phyloP scores from a whole-genome alignment of 2,797 vertebrate genomes.

The Sitta carolinensis region DNA sequence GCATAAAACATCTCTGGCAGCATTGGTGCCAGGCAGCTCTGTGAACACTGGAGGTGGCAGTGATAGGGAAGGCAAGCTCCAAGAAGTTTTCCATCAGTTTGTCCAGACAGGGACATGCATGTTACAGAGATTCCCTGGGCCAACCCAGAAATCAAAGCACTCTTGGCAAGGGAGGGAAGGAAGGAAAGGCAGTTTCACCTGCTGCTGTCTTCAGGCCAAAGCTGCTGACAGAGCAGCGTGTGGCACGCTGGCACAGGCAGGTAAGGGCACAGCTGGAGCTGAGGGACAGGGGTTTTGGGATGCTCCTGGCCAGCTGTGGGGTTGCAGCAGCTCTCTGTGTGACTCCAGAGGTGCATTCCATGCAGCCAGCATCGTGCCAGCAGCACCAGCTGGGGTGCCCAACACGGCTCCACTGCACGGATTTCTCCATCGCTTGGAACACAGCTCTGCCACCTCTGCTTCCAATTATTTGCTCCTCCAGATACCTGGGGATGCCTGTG shows the following conservation, averaged over 20 bases:
- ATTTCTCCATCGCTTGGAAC: accelerated
- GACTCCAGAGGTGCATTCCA: neutral
- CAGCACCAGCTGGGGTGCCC: neutral
- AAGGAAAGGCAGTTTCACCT: conserved; percentile 46
- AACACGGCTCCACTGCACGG: accelerated
- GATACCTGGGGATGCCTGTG: neutral
- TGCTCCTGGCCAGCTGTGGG: neutral
- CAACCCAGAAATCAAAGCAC: conserved; percentile 32
- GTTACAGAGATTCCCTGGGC: conserved; percentile 16
- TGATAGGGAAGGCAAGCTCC: conserved; percentile 4
- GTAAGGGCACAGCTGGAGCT: neutral
- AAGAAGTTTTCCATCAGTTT: conserved; percentile 33
- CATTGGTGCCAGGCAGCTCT: neutral
- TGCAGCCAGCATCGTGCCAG: accelerated
- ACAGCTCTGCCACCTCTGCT: neutral
- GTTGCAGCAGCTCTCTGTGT: neutral
- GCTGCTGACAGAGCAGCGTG: neutral
- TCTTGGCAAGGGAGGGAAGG: neutral
- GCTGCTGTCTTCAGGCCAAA: neutral
- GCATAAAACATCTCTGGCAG: neutral
- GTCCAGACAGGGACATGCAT: neutral
- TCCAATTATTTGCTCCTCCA: neutral
- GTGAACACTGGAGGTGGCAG: neutral
- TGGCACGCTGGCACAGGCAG: neutral
- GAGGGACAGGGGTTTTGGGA: neutral